Conservation (phyloP, 30 jellyfish, hydroid and myxozoan genomes). For the Hydractinia symbiolongicarpus region DNA sequence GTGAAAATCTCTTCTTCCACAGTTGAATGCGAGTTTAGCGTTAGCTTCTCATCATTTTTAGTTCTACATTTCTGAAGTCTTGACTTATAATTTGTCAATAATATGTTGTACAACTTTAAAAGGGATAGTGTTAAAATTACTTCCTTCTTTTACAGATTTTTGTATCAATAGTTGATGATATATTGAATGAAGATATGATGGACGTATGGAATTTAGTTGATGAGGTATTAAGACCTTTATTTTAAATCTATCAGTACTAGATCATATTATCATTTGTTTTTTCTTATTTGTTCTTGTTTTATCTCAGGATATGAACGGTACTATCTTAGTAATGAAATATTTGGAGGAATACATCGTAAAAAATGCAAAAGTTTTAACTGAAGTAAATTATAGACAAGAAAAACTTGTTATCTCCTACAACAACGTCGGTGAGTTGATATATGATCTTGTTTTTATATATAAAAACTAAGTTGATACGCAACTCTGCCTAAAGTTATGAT, state of each 20-base stretch:
- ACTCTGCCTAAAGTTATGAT: background rate
- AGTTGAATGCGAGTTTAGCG: too few relatives aligned
- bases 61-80: too few relatives aligned
- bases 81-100: too few relatives aligned
- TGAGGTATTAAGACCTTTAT: conserved; percentile 34
- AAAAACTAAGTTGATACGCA: background rate
- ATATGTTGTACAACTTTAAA: too few relatives aligned
- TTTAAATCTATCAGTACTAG: background rate
- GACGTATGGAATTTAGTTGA: conserved; percentile 55
- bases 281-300: background rate
- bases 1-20: too few relatives aligned
- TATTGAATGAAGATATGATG: conserved; percentile 32
- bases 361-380: background rate
- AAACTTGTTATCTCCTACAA: background rate
- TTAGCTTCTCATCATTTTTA: too few relatives aligned
- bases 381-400: background rate
- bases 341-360: conserved; percentile 23
- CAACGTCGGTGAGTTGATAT: conserved; percentile 7
- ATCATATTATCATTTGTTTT: background rate
- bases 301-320: conserved; percentile 17
- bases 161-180: conserved; percentile 50
- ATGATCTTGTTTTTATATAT: background rate
- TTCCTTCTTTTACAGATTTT: conserved; percentile 43
- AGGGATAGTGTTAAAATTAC: too few relatives aligned
- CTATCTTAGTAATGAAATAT: conserved; percentile 20